phyloP scores from a whole-genome alignment of 1,140 invertebrate genomes.

The Polypedilum vanderplanki region DNA sequence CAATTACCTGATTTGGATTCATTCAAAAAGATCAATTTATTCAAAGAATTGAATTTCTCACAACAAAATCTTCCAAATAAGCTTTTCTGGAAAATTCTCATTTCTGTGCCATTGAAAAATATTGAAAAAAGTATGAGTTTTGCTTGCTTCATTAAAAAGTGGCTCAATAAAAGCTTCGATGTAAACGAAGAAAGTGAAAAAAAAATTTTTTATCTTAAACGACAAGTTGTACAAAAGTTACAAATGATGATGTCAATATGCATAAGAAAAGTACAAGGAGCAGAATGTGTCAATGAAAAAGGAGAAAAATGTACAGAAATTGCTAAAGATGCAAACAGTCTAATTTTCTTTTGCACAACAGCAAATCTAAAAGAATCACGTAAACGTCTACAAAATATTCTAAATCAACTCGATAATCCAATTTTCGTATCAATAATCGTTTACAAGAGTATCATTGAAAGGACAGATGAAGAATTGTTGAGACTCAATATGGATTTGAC shows the following conservation, averaged over 20 bases:
- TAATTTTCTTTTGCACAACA: slow-evolving; percentile 35
- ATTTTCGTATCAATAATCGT: slow-evolving; percentile 32
- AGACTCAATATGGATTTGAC: not conserved
- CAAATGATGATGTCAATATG: slow-evolving; percentile 37
- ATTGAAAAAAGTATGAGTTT: slow-evolving; percentile 41
- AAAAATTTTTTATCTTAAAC: slow-evolving; percentile 42
- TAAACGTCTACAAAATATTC: slow-evolving; percentile 31
- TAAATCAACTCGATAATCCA: slow-evolving; percentile 31
- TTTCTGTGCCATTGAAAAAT: slow-evolving; percentile 49
- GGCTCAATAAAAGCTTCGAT: slow-evolving; percentile 42
- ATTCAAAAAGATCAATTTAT: slow-evolving; percentile 45
- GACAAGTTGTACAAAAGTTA: slow-evolving; percentile 41
- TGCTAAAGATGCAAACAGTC: slow-evolving; percentile 34
- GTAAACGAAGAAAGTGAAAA: slow-evolving; percentile 38
- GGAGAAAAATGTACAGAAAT: slow-evolving; percentile 19
- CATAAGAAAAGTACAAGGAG: slow-evolving; percentile 36
- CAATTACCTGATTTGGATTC: slow-evolving; percentile 45
- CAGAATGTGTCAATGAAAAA: slow-evolving; percentile 23
- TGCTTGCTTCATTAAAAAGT: slow-evolving; percentile 42
- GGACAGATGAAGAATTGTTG: not conserved
- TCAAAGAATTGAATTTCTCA: slow-evolving; percentile 43
- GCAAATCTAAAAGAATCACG: slow-evolving; percentile 31
- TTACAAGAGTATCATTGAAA: slow-evolving; percentile 27
- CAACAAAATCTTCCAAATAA: slow-evolving; percentile 43
- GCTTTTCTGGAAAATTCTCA: slow-evolving; percentile 61